Evolutionary conservation across 1,140 invertebrate genomes (phyloP), one percentile per base, ranked within the genome.

Genomic region (Heliothis subflexa): DNA sequence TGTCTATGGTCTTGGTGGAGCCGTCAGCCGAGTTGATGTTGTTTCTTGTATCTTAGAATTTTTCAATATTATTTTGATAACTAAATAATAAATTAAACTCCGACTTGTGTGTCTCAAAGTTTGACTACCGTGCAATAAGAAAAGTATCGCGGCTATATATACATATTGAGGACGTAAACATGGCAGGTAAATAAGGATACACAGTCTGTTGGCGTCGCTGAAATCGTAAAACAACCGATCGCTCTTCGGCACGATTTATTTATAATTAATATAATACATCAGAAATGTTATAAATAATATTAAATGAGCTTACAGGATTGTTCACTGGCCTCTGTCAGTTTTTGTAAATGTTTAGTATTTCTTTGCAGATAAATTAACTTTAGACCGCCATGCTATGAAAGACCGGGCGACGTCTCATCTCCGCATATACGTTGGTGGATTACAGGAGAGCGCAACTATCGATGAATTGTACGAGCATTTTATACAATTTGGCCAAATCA

Each of bases 391-490:
- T 49, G 94, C 75, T 84, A 95, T 97, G 92, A 96, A 96, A 91
- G 96, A 98, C 93, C 96, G 97, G 14, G 94, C 95, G 18, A 96
- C 97, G 5, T 95, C 96, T 3, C 96, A 96, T 82, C 95, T 96
- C 83, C 95, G 97, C 64, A 96, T 98, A 83, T 98, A 97, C 88
- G 95, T 98, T 47, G 97, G 97, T 12, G 96, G 97, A 84, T 86
- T 98, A 45, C 95, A 96, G 0, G 96, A 97, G 79, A 94, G 95
- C 10, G 95, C 96, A 45, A 96, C 95, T 9, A 95, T 96, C 16
- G 95, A 96, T 13, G 97, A 97, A 77, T 83, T 98, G 16, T 97
- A 97, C 78, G 96, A 96, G 57, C 96, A 97, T 90, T 98, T 98
- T 89, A 94, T 95, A 74, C 95, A 96, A 57, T 97, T 97, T 91